Evolutionary conservation across 2,113 vertebrate genomes (phyloP).

Genomic region (Turdus rufiventris): DNA sequence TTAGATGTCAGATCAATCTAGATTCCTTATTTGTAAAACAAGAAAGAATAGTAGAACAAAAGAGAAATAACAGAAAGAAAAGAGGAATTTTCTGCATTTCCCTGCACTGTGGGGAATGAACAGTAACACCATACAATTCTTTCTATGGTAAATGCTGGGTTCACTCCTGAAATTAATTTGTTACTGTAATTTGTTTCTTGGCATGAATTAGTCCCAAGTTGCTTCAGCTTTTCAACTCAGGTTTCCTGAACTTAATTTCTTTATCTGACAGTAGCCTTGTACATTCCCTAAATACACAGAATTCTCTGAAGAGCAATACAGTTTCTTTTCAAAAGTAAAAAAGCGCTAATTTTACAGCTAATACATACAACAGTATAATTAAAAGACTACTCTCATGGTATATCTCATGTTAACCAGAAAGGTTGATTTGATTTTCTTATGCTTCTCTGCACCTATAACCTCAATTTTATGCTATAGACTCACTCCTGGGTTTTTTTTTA

Average conservation of each 20-base stretch:
- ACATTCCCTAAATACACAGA: background rate
- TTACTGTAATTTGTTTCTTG: constrained; percentile 38
- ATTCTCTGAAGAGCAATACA: background rate
- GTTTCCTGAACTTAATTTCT: constrained; percentile 26
- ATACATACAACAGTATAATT: background rate
- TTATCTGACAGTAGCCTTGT: background rate
- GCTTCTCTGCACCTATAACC: background rate
- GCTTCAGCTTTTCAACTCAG: background rate
- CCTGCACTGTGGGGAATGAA: background rate
- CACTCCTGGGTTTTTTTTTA: background rate
- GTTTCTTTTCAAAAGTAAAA: background rate
- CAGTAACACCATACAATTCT: background rate
- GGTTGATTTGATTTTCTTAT: background rate
- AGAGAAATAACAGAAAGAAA: background rate
- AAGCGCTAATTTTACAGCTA: background rate
- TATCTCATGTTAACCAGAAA: background rate
- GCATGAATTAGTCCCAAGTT: constrained; percentile 31
- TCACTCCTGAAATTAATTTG: constrained; percentile 21
- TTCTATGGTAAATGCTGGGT: background rate
- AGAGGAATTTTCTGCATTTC: background rate
- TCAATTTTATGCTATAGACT: background rate
- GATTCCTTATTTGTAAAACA: background rate
- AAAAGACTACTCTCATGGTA: background rate
- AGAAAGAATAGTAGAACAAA: background rate
- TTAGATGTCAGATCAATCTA: constrained; percentile 39